Conservation (phyloP, 2,113 vertebrate genomes). For the Thryonomys swinderianus region DNA sequence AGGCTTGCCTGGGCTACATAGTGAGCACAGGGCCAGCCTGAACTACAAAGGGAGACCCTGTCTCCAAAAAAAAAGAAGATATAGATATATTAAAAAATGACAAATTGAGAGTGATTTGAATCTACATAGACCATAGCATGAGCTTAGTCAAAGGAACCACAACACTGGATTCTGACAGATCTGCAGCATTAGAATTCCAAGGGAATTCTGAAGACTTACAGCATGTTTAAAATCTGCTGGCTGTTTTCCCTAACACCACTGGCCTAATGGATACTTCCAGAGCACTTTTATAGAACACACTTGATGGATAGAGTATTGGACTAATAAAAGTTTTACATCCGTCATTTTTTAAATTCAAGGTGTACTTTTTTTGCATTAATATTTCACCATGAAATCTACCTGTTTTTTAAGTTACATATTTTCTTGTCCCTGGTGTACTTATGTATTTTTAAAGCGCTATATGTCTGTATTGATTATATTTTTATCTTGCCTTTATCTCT, state of each 20-base stretch:
- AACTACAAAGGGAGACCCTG: no score
- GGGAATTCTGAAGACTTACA: background rate
- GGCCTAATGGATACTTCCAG: background rate
- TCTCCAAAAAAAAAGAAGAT: no score
- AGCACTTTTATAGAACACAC: background rate
- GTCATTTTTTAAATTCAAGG: background rate
- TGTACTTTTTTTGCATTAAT: background rate
- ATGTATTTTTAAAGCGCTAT: background rate
- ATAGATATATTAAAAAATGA: no score
- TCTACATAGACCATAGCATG: background rate
- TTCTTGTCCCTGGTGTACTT: background rate
- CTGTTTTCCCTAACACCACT: background rate
- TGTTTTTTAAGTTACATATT: background rate
- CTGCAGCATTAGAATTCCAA: background rate
- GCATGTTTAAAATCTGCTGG: background rate
- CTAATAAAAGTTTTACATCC: conserved; percentile 7
- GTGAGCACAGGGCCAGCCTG: no score
- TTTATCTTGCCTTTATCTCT: background rate
- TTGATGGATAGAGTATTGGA: background rate
- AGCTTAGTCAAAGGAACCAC: background rate
- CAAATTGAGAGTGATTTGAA: background rate
- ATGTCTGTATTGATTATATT: background rate
- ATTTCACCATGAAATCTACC: background rate
- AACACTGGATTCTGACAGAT: background rate
- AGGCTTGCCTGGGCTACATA: no score